A percentile compares a stretch with the other conserved stretches of the same genome.
phyloP scores from a whole-genome alignment of 2,113 vertebrate species.

The Clarias macrocephalus region DNA sequence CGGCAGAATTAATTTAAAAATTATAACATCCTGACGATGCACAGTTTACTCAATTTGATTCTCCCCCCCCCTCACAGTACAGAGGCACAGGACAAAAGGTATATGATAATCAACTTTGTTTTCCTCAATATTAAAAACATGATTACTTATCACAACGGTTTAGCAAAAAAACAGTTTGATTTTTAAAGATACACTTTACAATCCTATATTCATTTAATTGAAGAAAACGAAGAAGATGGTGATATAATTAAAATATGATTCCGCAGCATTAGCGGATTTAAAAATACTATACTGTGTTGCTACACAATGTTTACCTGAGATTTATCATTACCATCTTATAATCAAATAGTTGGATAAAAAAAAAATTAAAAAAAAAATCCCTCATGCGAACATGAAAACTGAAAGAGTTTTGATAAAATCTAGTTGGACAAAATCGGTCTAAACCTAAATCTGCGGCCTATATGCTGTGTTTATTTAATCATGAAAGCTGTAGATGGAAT shows the following conservation, averaged over 20 bases:
- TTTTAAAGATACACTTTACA: neutral
- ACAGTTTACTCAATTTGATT: neutral
- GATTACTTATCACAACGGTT: neutral
- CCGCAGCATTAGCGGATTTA: neutral
- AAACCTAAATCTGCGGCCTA: too few species aligned
- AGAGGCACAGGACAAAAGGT: neutral
- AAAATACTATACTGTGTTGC: neutral
- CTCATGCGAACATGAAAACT: neutral
- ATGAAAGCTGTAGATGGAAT: neutral
- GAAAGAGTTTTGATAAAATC: neutral
- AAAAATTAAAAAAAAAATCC: too few species aligned
- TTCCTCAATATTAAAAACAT: neutral
- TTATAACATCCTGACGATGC: neutral
- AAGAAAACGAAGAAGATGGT: neutral
- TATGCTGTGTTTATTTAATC: neutral
- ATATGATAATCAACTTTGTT: neutral
- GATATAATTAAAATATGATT: conserved; percentile 10
- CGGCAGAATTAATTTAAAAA: neutral
- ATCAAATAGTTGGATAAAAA: neutral
- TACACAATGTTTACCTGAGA: neutral
- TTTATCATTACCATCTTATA: neutral
- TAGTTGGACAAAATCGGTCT: neutral
- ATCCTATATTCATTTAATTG: neutral
- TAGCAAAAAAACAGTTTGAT: neutral
- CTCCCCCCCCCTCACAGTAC: too few species aligned